Base-by-base conservation (phyloP, 1,140 invertebrate genomes). In the Samia ricini region DNA sequence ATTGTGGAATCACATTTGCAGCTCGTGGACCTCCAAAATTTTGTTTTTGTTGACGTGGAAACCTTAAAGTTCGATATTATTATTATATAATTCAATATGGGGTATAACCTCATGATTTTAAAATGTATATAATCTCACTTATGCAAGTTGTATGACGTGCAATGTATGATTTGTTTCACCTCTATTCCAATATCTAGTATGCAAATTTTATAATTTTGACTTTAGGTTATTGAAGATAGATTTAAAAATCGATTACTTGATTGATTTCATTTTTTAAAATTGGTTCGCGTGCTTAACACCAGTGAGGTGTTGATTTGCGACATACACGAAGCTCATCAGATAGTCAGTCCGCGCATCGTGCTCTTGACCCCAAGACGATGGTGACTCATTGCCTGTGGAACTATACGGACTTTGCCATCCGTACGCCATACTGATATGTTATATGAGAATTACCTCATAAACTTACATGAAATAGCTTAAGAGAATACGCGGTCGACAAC, bases 281-380 rank as follows among this genome's bases (percentile, higher is more conserved):
- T 24, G 52, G 22, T 55, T 55, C n/a, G 52, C 22, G 7, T 24
- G 52, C 21, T 55, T n/a, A 24, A 19, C 26, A 52, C 22, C 19
- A 52, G 15, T 52, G 20, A 22, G 59, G 69, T 29, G 48, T 61
- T 61, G 61, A 60, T 71, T 85, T 81, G 76, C 71, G 79, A 75
- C 81, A 83, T 71, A 71, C 76, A 73, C 69, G 66, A 78, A 72
- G 60, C 75, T 80, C 80, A 81, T 84, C 77, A 80, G 73, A 74
- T 76, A 80, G 72, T 77, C 75, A 73, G 72, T 15, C 59, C 61
- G 66, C 72, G 67, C 55, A 63, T 64, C 75, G 79, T 80, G 81
- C 72, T 86, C 80, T 84, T 87, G 84, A 84, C 81, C 83, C 71
- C 76, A 60, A 74, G 68, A 29, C 64, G 52, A 21, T 52, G 61